phyloP scores from a whole-genome alignment of 2,113 vertebrate genomes.

The Pholis gunnellus region DNA sequence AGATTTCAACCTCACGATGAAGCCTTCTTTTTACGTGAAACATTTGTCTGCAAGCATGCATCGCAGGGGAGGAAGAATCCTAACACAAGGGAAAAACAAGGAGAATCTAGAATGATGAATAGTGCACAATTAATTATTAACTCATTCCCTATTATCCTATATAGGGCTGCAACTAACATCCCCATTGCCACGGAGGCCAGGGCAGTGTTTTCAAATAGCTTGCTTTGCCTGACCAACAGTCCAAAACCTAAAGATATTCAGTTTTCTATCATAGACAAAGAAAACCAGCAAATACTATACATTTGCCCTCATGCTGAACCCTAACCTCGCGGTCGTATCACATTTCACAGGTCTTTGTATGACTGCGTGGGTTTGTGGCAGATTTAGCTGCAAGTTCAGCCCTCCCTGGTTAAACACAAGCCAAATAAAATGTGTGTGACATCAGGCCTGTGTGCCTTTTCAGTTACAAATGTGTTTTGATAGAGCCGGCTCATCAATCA shows the following conservation, averaged over 20 bases:
- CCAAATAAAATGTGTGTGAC: constrained; percentile 16
- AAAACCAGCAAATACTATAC: background rate
- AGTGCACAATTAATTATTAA: constrained; percentile 10
- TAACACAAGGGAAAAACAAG: background rate
- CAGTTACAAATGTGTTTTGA: background rate
- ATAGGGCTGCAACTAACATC: background rate
- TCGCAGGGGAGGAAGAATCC: background rate
- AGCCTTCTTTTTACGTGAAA: background rate
- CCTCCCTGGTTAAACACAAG: constrained; percentile 8
- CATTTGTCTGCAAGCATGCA: background rate
- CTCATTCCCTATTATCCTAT: background rate
- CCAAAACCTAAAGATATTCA: background rate
- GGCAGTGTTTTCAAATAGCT: background rate
- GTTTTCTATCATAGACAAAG: background rate
- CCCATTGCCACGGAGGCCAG: background rate
- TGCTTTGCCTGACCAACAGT: background rate
- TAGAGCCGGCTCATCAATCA: background rate
- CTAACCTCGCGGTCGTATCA: background rate
- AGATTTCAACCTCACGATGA: too few relatives aligned
- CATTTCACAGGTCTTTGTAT: background rate
- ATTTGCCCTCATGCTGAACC: background rate
- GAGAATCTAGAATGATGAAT: background rate
- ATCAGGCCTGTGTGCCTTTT: background rate
- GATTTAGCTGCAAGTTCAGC: background rate
- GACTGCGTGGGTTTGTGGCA: background rate